Evolutionary conservation across 1,140 invertebrate genomes (phyloP).

Genomic region (Drosophila mayri): DNA sequence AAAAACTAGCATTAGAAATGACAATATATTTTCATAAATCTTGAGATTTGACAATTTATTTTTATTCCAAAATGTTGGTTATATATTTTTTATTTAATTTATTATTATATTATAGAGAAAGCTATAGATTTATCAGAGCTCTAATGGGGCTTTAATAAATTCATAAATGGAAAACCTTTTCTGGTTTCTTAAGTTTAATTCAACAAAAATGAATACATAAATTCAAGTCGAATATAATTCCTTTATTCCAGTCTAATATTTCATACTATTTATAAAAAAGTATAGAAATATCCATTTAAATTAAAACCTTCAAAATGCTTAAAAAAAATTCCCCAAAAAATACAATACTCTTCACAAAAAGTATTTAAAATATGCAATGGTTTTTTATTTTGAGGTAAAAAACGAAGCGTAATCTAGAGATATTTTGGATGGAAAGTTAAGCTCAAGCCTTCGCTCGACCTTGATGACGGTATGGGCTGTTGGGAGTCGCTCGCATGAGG

Average conservation of each 20-base stretch:
- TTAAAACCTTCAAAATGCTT: not conserved
- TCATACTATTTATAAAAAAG: no score
- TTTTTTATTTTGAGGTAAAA: conserved; percentile 45
- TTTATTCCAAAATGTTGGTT: no score
- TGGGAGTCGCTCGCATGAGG: conserved; percentile 42
- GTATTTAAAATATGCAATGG: conserved; percentile 34
- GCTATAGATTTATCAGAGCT: not conserved
- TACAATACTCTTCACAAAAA: not conserved
- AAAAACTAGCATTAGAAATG: no score
- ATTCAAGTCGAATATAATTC: not conserved
- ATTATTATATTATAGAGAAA: no score
- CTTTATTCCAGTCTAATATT: no score
- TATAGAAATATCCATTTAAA: no score
- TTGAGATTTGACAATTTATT: no score
- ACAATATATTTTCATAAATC: no score
- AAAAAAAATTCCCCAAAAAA: not conserved
- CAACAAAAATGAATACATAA: not conserved
- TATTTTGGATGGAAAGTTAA: conserved; percentile 12
- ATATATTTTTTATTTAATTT: no score
- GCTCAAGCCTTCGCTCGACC: not conserved
- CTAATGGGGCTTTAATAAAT: not conserved
- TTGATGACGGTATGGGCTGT: conserved; percentile 22
- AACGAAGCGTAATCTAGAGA: conserved; percentile 38
- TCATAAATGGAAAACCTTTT: not conserved
- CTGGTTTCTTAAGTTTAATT: not conserved